These are phyloP conservation scores for Latrodectus hesperus DNA, from an alignment of 2,888 invertebrate species.

Conservation along the genomic window DNA sequence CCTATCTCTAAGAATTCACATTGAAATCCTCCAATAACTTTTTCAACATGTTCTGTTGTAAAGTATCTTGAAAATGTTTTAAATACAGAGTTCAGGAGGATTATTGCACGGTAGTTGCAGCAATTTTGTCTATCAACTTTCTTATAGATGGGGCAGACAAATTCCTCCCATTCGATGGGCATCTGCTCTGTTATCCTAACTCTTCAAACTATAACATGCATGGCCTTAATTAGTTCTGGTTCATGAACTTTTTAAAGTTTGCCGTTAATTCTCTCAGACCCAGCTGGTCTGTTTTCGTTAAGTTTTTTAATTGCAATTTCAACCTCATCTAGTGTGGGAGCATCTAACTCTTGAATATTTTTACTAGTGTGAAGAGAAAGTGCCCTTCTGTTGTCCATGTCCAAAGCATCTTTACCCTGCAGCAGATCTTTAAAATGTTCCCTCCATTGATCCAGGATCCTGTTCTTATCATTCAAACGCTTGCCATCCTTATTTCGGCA, in stretches of 20 bases:
- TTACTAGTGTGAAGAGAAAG: background rate
- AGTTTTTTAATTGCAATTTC: background rate
- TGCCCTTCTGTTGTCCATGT: background rate
- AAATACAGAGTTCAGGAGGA: background rate
- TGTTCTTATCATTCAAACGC: background rate
- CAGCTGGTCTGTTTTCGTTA: background rate
- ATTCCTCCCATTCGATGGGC: conserved; percentile 5
- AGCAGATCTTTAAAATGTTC: background rate
- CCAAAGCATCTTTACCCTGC: background rate
- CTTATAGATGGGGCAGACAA: conserved; percentile 3
- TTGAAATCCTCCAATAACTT: background rate
- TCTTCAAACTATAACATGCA: background rate
- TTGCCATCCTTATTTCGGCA: background rate
- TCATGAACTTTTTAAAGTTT: background rate
- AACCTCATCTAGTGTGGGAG: background rate
- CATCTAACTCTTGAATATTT: background rate
- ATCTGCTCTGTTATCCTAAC: background rate
- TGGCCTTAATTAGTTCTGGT: conserved; percentile 4
- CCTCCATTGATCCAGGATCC: background rate
- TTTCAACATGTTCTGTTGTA: conserved; percentile 1
- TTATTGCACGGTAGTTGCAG: background rate
- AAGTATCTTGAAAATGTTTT: background rate
- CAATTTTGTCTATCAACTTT: background rate
- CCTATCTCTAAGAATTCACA: background rate
- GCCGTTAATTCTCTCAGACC: background rate